Evolutionary conservation across 1,140 invertebrate genomes (phyloP).

Genomic region (Drosophila malerkotliana): DNA sequence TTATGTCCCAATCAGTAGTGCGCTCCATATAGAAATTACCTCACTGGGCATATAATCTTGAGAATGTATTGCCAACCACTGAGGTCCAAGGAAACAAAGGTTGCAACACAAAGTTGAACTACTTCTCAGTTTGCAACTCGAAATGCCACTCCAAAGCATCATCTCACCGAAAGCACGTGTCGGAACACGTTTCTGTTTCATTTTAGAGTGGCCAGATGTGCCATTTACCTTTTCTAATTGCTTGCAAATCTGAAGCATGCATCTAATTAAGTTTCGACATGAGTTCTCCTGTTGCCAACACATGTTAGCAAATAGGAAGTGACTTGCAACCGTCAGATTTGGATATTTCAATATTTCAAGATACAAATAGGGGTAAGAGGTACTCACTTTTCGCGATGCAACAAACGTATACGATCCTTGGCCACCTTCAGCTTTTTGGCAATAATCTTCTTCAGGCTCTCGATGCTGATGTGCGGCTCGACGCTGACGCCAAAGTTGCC

Average conservation of each 20-base stretch:
- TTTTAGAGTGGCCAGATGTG: no score
- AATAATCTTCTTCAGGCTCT: conserved; percentile 94
- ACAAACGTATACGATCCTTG: conserved; percentile 95
- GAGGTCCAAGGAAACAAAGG: neutral
- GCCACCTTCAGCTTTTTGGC: conserved; percentile 96
- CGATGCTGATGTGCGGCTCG: conserved; percentile 91
- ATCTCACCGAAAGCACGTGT: no score
- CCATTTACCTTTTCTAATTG: no score
- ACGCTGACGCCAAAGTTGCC: conserved; percentile 94
- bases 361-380: neutral
- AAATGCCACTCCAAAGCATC: no score
- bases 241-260: neutral
- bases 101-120: neutral
- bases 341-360: neutral
- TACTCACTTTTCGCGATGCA: conserved; percentile 95
- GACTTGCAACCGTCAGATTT: neutral
- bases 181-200: no score
- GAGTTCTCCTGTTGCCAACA: neutral
- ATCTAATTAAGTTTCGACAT: neutral
- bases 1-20: conserved; percentile 1
- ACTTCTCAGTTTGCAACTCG: no score
- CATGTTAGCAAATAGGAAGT: neutral
- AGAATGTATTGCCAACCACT: conserved; percentile 9
- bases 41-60: conserved; percentile 18
- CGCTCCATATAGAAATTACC: conserved; percentile 19